These are phyloP conservation scores for Erynnis tages DNA, from an alignment of 2,888 invertebrate species.

Conservation along the genomic window DNA sequence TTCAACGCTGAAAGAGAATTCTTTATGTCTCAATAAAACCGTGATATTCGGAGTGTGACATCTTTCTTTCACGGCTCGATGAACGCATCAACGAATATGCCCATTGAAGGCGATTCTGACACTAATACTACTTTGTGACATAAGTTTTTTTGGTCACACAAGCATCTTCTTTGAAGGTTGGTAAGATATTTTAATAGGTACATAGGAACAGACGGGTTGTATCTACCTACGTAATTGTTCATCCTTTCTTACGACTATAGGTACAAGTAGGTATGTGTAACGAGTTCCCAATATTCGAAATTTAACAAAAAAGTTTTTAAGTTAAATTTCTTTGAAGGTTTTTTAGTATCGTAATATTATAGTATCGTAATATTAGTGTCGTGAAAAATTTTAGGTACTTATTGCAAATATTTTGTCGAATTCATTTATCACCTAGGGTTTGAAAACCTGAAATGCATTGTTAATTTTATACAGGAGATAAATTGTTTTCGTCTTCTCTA, in stretches of 20 bases:
- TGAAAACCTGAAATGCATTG: slow-evolving; percentile 12
- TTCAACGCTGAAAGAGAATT: neutral
- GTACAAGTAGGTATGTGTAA: no score
- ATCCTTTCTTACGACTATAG: no score
- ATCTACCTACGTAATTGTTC: no score
- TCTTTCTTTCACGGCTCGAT: slow-evolving; percentile 3
- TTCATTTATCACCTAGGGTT: slow-evolving; percentile 1
- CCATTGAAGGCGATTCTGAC: slow-evolving; percentile 1
- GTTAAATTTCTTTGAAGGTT: no score
- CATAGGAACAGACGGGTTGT: no score
- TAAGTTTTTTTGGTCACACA: slow-evolving; percentile 1
- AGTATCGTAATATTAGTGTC: no score
- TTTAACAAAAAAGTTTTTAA: no score
- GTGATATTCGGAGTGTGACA: slow-evolving; percentile 7
- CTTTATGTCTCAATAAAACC: neutral
- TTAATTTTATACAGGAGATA: slow-evolving; percentile 15
- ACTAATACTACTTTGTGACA: neutral
- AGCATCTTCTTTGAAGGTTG: no score
- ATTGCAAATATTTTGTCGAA: slow-evolving; percentile 9
- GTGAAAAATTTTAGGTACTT: no score
- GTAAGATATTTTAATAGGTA: no score
- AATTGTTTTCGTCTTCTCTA: slow-evolving; percentile 15
- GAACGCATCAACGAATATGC: slow-evolving; percentile 4
- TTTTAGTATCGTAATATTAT: no score
- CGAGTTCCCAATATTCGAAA: no score